Percentiles rank a stretch among this genome's conserved stretches.
Evolutionary conservation across 2,797 vertebrate species (phyloP).

Genomic region (Aeoliscus strigatus): DNA sequence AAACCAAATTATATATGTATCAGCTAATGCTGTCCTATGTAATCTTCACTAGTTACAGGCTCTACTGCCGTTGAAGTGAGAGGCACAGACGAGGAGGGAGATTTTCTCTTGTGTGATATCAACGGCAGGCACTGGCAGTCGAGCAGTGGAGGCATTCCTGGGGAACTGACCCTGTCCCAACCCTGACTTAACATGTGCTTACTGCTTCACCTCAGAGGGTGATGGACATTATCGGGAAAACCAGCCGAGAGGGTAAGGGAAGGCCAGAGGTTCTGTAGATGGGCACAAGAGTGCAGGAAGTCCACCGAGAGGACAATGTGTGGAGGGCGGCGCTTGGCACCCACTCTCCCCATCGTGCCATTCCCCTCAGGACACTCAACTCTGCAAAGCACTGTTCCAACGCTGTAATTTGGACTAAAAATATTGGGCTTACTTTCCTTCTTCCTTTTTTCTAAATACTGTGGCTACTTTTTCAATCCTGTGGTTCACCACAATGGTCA

Average conservation of each 20-base stretch:
- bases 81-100: slow-evolving; percentile 47
- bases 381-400: slow-evolving; percentile 80
- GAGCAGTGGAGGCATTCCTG: slow-evolving; percentile 15
- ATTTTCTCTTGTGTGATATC: slow-evolving; percentile 53
- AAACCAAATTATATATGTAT: slow-evolving; percentile 40
- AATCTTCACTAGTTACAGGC: slow-evolving; percentile 11
- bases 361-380: slow-evolving; percentile 78
- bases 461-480: slow-evolving; percentile 72
- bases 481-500: slow-evolving; percentile 78
- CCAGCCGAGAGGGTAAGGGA: slow-evolving; percentile 34
- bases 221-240: slow-evolving; percentile 21
- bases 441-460: slow-evolving; percentile 77
- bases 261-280: slow-evolving; percentile 59
- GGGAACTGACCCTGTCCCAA: slow-evolving; percentile 39
- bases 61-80: slow-evolving; percentile 8
- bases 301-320: slow-evolving; percentile 73
- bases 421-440: slow-evolving; percentile 83
- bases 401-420: slow-evolving; percentile 86
- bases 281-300: slow-evolving; percentile 63
- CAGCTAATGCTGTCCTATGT: slow-evolving; percentile 41
- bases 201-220: slow-evolving; percentile 43
- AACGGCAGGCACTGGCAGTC: slow-evolving; percentile 11
- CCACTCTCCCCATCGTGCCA: slow-evolving; percentile 74
- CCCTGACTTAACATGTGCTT: slow-evolving; percentile 33
- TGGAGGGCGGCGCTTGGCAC: slow-evolving; percentile 79